Percentiles rank a stretch among this genome's conserved stretches.
Evolutionary conservation across 2,888 invertebrate species (phyloP).

Genomic region (Thera obeliscata): DNA sequence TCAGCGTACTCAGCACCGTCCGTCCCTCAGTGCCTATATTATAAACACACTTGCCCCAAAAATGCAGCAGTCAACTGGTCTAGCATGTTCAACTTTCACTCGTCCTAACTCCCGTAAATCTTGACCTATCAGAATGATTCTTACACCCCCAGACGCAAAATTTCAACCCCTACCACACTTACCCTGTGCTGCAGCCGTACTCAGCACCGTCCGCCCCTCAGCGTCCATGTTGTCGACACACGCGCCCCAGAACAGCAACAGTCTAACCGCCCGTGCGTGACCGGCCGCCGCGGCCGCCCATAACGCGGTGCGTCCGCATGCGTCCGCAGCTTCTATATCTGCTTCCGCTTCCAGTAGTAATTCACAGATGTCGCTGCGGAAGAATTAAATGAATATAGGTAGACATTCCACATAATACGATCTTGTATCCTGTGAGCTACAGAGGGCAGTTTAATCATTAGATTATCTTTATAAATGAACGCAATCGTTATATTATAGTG

Average conservation of each 20-base stretch:
- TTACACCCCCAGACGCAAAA: background rate
- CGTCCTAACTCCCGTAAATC: background rate
- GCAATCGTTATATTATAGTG: too few relatives aligned
- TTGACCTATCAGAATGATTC: background rate
- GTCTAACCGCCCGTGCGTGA: slow-evolving; percentile 92
- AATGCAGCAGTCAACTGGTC: slow-evolving; percentile 93
- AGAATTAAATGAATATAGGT: too few relatives aligned
- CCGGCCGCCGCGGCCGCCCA: slow-evolving; percentile 98
- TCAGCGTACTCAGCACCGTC: slow-evolving; percentile 94
- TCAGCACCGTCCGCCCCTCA: slow-evolving; percentile 95
- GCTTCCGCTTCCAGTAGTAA: slow-evolving; percentile 95
- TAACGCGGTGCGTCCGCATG: slow-evolving; percentile 92
- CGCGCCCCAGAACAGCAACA: slow-evolving; percentile 97
- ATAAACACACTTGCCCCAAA: slow-evolving; percentile 98
- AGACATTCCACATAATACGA: too few relatives aligned
- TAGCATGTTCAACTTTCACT: slow-evolving; percentile 87
- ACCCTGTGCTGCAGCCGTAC: slow-evolving; percentile 93
- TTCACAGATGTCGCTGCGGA: slow-evolving; percentile 92
- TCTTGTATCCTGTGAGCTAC: too few relatives aligned
- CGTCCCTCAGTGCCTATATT: slow-evolving; percentile 97
- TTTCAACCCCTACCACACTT: slow-evolving; percentile 12
- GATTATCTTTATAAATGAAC: too few relatives aligned
- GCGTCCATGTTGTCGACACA: slow-evolving; percentile 97
- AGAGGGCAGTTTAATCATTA: too few relatives aligned
- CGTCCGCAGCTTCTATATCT: slow-evolving; percentile 94